Evolutionary conservation across 2,888 invertebrate species (phyloP).

Genomic region (Fragum whitleyi): DNA sequence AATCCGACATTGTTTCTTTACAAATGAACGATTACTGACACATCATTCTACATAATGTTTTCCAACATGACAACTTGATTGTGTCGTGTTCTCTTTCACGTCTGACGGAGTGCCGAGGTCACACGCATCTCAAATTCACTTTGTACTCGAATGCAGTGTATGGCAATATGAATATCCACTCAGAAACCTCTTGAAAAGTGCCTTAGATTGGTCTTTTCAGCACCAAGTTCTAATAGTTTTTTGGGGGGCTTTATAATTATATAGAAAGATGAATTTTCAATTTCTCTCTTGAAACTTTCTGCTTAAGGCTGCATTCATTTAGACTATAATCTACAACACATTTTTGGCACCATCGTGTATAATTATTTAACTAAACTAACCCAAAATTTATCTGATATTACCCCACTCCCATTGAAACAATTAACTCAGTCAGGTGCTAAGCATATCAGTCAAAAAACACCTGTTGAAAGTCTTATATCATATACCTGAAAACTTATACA

Average conservation of each 20-base stretch:
- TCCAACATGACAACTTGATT: neutral
- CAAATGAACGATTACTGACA: neutral
- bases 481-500: no score
- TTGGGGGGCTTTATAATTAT: no score
- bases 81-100: neutral
- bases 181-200: no score
- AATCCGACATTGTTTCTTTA: neutral
- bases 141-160: neutral
- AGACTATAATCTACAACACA: no score
- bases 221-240: no score
- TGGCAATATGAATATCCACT: no score
- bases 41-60: neutral
- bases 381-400: neutral
- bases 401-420: neutral
- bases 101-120: neutral
- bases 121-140: slow-evolving; percentile 6
- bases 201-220: no score
- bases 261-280: no score
- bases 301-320: no score
- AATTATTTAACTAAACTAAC: no score
- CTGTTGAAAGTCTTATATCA: neutral
- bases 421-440: neutral
- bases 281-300: no score
- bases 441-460: neutral
- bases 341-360: no score